Conservation (phyloP, 2,797 vertebrate genomes). For the Sebastolobus altivelis region DNA sequence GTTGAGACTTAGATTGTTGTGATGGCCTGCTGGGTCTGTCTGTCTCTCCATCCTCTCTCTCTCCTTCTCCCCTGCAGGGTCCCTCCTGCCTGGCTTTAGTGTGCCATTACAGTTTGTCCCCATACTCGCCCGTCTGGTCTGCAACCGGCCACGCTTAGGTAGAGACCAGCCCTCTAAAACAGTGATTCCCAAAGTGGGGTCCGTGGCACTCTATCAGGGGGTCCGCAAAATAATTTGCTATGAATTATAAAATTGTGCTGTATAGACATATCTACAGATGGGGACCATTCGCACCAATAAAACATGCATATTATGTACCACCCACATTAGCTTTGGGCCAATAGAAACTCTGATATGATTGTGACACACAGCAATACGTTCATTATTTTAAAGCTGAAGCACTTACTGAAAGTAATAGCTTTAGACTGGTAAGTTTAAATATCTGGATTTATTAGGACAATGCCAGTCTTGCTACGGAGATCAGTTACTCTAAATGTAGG, state of each 20-base stretch:
- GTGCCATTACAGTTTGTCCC: constrained; percentile 56
- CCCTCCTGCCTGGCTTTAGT: constrained; percentile 52
- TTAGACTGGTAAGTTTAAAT: background rate
- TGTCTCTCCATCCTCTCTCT: constrained; percentile 41
- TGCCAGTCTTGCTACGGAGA: background rate
- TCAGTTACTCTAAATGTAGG: background rate
- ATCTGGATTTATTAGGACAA: background rate
- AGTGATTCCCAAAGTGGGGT: background rate
- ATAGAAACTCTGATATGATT: background rate
- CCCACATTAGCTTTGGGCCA: background rate
- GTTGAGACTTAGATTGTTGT: constrained; percentile 61
- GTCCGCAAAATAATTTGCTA: background rate
- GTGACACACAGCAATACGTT: background rate
- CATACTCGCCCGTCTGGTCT: constrained; percentile 19
- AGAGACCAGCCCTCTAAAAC: constrained; percentile 16
- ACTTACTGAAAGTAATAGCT: background rate
- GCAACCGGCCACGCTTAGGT: constrained; percentile 22
- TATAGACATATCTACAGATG: background rate
- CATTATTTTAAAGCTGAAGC: background rate
- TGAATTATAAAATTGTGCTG: too few relatives aligned
- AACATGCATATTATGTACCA: background rate
- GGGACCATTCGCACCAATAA: background rate
- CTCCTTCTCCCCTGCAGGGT: constrained; percentile 41
- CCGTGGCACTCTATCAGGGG: background rate
- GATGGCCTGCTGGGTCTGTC: constrained; percentile 64